Evolutionary conservation across 2,888 invertebrate species (phyloP).

Genomic region (Netelia melanura): DNA sequence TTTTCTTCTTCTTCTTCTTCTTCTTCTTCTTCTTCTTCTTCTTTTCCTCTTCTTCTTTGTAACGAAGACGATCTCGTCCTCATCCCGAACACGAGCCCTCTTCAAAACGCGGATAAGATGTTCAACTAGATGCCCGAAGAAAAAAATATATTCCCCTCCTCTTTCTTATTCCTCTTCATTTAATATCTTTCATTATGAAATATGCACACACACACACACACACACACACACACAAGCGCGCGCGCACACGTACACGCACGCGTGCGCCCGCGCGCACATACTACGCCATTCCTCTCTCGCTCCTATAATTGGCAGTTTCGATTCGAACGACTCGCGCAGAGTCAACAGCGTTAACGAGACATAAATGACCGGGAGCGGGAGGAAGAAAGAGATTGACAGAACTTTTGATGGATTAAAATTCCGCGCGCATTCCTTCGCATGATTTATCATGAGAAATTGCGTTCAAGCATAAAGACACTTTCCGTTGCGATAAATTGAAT

Average conservation of each 20-base stretch:
- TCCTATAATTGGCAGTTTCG: constrained; percentile 68
- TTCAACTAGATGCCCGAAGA: constrained; percentile 21
- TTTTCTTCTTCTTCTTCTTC: constrained; percentile 29
- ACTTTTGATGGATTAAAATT: constrained; percentile 27
- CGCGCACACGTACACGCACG: too few species aligned
- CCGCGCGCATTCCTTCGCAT: neutral
- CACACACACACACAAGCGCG: too few species aligned
- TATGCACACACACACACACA: neutral
- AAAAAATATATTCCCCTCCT: constrained; percentile 34
- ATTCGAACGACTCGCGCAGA: constrained; percentile 39
- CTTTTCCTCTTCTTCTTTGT: constrained; percentile 66
- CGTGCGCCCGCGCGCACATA: neutral
- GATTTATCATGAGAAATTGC: neutral
- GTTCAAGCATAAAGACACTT: neutral
- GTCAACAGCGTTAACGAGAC: constrained; percentile 49
- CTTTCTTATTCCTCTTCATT: constrained; percentile 6
- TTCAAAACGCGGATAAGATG: constrained; percentile 20
- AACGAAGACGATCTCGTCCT: constrained; percentile 63
- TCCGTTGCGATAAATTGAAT: neutral
- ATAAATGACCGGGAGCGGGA: constrained; percentile 15
- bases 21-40: constrained; percentile 13
- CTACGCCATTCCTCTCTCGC: constrained; percentile 31
- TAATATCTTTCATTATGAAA: constrained; percentile 11
- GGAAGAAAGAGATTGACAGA: neutral
- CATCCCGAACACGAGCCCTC: constrained; percentile 42